Base-by-base conservation (phyloP, 2,797 vertebrate genomes). In the Sebastes minor region DNA sequence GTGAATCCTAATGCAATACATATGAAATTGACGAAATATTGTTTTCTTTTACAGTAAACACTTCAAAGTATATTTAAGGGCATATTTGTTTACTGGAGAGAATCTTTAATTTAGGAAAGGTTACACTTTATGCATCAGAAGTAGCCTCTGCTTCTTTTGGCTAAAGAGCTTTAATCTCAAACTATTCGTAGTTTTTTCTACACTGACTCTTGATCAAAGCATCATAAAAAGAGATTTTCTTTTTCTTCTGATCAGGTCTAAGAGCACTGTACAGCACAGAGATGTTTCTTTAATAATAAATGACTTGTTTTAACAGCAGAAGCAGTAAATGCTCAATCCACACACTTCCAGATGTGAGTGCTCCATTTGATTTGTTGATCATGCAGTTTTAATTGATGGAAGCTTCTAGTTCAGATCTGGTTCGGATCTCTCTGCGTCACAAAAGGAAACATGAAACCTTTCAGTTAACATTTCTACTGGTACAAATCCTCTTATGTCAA, bases 231-330 rank as follows among this genome's bases (percentile, higher is more conserved):
- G 27, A 6, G 27, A n/a, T 42, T 7, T 3, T n/a, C 9, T 20
- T 10, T 52, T 52, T 38, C 11, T 28, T 7, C 12, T 16, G 1
- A 9, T 62, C 25, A 35, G 65, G n/a, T 30, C 30, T 56, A 25
- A 11, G 59, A 46, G 35, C 49, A 3, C 23, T 46, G 25, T 1
- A 14, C 11, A 46, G 20, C 60, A 11, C 57, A 27, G 52, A 59
- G 23, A 65, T 4, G 59, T 14, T 18, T 59, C 67, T 64, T 67
- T 30, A 72, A 76, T 76, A 67, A 72, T 72, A n/a, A 14, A 67
- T 32, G 42, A 42, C 38, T 66, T 2, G 5, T 23, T 56, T 46
- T 42, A 28, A 74, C 49, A 64, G 60, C 30, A 28, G 46, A 38
- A 56, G 49, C 52, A 33, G n/a, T 2, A 59, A 63, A 61, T 20